These are phyloP conservation scores for Azemiops feae DNA, from an alignment of 2,113 vertebrate genomes.

Conservation along the genomic window DNA sequence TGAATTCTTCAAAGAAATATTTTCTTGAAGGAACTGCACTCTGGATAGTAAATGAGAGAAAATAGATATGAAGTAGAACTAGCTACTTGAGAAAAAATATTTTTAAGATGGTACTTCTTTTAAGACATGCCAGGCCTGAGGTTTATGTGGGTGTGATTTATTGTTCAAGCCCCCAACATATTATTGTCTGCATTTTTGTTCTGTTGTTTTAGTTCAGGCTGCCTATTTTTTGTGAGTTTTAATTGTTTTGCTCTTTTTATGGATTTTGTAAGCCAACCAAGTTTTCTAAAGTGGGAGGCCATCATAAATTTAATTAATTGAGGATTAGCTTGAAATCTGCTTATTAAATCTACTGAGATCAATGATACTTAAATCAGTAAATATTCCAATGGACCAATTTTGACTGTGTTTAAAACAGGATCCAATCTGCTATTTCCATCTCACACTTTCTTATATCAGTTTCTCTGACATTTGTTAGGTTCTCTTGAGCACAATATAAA, in stretches of 20 bases:
- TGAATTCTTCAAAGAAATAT: background rate
- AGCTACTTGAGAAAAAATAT: background rate
- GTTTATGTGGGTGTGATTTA: background rate
- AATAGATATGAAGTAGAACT: background rate
- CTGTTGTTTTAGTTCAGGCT: background rate
- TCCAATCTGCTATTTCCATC: background rate
- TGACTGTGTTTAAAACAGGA: background rate
- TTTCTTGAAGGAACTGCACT: background rate
- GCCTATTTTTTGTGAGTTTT: background rate
- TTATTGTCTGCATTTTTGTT: background rate
- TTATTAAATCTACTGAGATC: background rate
- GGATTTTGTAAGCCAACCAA: background rate
- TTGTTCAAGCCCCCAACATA: background rate
- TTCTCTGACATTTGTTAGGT: background rate
- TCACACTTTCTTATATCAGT: background rate
- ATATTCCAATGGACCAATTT: background rate
- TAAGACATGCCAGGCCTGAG: background rate
- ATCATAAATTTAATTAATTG: background rate
- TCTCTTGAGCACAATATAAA: background rate
- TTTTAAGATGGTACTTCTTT: background rate
- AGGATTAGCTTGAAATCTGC: background rate
- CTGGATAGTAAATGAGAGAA: background rate
- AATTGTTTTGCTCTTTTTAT: background rate
- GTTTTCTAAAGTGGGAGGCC: background rate
- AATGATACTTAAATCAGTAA: background rate